Conservation (phyloP, 2,113 vertebrate species). For the Tychaedon coryphoeus region DNA sequence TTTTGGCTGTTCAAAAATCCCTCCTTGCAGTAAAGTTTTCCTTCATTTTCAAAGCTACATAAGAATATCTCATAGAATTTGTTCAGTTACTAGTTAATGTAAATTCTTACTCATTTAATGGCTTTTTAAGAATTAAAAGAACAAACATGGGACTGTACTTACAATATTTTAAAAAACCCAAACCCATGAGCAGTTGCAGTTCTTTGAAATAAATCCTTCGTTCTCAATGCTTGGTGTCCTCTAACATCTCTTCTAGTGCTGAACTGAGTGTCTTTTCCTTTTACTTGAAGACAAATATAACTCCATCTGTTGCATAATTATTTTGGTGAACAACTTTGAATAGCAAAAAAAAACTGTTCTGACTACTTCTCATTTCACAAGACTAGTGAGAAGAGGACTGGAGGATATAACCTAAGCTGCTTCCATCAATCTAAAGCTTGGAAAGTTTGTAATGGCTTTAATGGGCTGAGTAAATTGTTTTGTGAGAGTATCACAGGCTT, state of each 20-base stretch:
- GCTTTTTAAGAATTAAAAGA: background rate
- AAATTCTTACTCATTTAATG: background rate
- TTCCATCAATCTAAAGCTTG: background rate
- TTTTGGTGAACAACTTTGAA: background rate
- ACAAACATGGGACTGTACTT: background rate
- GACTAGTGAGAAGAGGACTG: background rate
- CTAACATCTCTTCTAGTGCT: background rate
- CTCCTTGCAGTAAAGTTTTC: background rate
- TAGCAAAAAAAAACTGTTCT: background rate
- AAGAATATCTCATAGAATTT: background rate
- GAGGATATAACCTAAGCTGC: background rate
- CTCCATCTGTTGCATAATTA: background rate
- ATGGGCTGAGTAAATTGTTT: background rate
- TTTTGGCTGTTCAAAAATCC: background rate
- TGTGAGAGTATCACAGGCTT: background rate
- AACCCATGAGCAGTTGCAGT: background rate
- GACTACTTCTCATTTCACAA: background rate
- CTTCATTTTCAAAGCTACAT: background rate
- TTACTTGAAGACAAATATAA: background rate
- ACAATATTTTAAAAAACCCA: background rate
- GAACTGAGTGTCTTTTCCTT: background rate
- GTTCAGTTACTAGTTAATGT: background rate
- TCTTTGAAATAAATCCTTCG: background rate
- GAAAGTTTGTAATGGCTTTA: background rate
- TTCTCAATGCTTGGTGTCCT: background rate